These are phyloP conservation scores for Tipula vernalis DNA, from an alignment of 2,888 invertebrate species.

Conservation along the genomic window DNA sequence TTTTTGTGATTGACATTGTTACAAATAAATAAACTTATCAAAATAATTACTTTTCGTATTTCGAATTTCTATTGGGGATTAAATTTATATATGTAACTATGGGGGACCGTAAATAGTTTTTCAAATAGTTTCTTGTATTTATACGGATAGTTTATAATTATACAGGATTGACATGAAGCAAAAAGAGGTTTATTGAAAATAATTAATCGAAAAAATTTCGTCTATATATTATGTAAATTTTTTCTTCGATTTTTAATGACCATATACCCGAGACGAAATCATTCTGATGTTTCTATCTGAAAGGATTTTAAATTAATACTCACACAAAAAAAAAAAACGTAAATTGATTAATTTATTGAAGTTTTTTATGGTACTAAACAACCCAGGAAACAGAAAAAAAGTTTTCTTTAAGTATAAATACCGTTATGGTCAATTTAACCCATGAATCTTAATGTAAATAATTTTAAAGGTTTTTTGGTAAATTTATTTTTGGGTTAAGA, in stretches of 20 bases:
- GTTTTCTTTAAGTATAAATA: not conserved
- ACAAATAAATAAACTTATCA: not conserved
- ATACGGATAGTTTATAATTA: not conserved
- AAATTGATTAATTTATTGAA: not conserved
- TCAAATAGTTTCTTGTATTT: not conserved
- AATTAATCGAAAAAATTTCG: not conserved
- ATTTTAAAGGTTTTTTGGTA: not conserved
- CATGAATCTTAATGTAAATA: constrained; percentile 4
- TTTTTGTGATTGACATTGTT: not conserved
- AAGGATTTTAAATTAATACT: not conserved
- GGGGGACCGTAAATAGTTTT: not conserved
- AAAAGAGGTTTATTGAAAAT: not conserved
- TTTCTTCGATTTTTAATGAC: not conserved
- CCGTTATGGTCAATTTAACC: constrained; percentile 4
- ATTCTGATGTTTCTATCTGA: not conserved
- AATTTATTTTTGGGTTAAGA: not conserved
- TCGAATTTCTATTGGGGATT: not conserved
- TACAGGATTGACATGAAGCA: not conserved
- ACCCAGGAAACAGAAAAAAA: not conserved
- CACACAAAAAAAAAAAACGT: not conserved
- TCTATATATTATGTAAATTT: not conserved
- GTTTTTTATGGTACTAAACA: not conserved
- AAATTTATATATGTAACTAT: not conserved
- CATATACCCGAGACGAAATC: not conserved
- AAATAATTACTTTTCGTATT: not conserved